Evolutionary conservation across 2,888 invertebrate genomes (phyloP), one percentile per base, ranked within the genome.

Genomic region (Trichogramma dendrolimi): DNA sequence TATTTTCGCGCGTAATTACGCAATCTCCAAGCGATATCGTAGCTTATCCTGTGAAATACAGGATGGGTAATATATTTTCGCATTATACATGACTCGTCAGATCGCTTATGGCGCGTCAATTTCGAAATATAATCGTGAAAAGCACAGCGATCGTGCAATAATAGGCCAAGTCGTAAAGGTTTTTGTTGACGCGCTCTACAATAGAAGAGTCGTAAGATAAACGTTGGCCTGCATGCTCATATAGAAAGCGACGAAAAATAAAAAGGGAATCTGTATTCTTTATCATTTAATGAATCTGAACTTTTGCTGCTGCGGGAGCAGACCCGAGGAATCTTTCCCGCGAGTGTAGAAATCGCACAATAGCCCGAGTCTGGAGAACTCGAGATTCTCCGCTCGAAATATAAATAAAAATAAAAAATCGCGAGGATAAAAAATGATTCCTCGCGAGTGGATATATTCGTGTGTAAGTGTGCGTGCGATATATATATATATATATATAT

Each of bases 261-360:
- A 27, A 27, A 27, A 27, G 27, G 27, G 27, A 27, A 27, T 27
- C 27, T 27, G 27, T 27, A 49, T 48, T 59, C 67, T 68, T 71
- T 75, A 74, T 76, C 75, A 72, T 71, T 73, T 74, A 74, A 76
- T 74, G 74, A 76, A 76, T 76, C 75, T 71, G 27, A 27, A 27
- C 27, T 27, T 65, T 66, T 63, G 67, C 68, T 49, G 10, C 68
- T 58, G 58, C 63, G 67, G 67, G 67, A 66, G 68, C 61, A 57
- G 49, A 11, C 53, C 57, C 41, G 51, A 63, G 52, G 55, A 42
- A 14, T 7, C 48, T 56, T 59, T 58, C 59, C 62, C 62, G 56
- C 62, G 59, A 59, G 55, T n/a, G 46, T n/a, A 14, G 4, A 10
- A n/a, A 14, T 2, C 40, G 8, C 11, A 54, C 49, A 42, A 54